phyloP scores from a whole-genome alignment of 2,113 vertebrate species.

The Hydrolagus affinis region DNA sequence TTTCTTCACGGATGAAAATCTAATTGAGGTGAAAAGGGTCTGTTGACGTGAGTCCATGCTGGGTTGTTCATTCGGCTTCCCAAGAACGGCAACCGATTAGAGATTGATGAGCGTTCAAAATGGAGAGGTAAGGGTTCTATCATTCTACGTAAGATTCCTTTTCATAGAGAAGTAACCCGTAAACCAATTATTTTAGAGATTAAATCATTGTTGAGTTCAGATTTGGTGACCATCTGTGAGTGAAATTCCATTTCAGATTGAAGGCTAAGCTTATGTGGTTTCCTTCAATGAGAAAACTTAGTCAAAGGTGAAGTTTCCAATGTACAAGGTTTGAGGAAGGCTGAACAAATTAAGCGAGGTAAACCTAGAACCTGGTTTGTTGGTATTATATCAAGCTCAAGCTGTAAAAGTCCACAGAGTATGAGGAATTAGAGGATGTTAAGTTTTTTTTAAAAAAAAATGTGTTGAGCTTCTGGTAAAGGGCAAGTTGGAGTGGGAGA shows the following conservation, averaged over 20 bases:
- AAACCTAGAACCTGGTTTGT: no score
- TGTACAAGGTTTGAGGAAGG: no score
- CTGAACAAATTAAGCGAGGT: no score
- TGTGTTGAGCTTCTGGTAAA: no score
- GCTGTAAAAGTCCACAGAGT: no score
- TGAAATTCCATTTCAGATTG: not conserved
- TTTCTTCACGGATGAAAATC: not conserved
- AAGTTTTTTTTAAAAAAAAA: no score
- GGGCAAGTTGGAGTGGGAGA: no score
- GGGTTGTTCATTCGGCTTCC: not conserved
- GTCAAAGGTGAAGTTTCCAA: no score
- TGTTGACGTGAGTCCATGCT: not conserved
- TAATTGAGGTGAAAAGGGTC: not conserved
- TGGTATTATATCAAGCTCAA: no score
- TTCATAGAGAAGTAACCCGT: not conserved
- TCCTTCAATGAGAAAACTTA: not conserved
- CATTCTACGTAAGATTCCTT: not conserved
- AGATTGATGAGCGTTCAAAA: not conserved
- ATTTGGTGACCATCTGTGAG: not conserved
- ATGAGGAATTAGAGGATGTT: no score
- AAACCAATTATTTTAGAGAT: not conserved
- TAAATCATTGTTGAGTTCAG: not conserved
- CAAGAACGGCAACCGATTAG: not conserved
- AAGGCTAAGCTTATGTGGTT: not conserved
- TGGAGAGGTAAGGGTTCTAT: constrained; percentile 3